phyloP scores from a whole-genome alignment of 2,113 vertebrate species.

The Phalacrocorax pelagicus region DNA sequence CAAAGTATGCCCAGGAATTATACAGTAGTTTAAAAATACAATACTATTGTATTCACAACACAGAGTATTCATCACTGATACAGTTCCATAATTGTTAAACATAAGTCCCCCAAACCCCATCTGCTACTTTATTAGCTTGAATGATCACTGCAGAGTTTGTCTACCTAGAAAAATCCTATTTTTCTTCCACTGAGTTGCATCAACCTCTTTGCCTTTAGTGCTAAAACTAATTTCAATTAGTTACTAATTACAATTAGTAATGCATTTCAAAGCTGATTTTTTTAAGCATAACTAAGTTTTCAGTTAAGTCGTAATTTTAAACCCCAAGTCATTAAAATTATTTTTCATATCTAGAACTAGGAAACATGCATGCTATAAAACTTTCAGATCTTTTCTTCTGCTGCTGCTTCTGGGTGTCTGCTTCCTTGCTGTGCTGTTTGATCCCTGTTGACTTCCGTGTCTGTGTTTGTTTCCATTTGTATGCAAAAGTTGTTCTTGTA shows the following conservation, averaged over 20 bases:
- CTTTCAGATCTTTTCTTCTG: neutral
- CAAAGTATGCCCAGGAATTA: slow-evolving; percentile 39
- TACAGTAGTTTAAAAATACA: slow-evolving; percentile 42
- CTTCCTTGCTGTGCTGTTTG: neutral
- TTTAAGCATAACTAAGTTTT: neutral
- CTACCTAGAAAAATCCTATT: neutral
- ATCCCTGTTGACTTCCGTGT: neutral
- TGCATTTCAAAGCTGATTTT: neutral
- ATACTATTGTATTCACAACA: slow-evolving; percentile 28
- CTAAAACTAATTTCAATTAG: slow-evolving; percentile 13
- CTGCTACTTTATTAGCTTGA: neutral
- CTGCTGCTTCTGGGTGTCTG: neutral
- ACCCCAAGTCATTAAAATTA: neutral
- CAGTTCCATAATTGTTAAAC: slow-evolving; percentile 31
- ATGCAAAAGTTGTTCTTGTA: neutral
- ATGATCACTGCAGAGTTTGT: slow-evolving; percentile 9
- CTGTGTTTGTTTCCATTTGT: neutral
- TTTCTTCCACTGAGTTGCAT: slow-evolving; percentile 5
- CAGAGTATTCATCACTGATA: slow-evolving; percentile 29
- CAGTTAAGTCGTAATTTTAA: neutral
- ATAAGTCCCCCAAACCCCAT: neutral
- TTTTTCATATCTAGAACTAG: neutral
- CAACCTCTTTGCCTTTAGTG: neutral
- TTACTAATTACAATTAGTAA: neutral
- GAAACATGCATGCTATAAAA: neutral